phyloP scores from a whole-genome alignment of 92 coral and sea anemone genomes.

The Isaurus tuberculatus region DNA sequence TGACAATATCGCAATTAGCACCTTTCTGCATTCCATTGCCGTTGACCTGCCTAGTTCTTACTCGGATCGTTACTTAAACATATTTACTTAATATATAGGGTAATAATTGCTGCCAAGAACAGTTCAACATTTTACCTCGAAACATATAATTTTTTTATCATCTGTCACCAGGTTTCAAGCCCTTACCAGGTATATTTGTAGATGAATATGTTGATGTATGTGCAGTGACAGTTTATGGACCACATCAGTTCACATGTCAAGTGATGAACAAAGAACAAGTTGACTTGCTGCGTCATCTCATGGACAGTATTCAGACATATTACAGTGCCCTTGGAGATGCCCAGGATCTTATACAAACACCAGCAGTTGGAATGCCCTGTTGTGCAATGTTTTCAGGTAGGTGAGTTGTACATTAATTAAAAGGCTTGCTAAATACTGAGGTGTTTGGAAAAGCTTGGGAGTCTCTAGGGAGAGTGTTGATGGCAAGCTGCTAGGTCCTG shows the following conservation, averaged over 20 bases:
- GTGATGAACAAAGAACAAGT: conserved; percentile 64
- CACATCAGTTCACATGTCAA: conserved; percentile 85
- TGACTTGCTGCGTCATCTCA: conserved; percentile 59
- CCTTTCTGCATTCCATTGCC: no score
- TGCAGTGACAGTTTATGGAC: conserved; percentile 71
- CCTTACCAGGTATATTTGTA: conserved; percentile 39
- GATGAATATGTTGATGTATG: conserved; percentile 64
- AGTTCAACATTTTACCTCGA: no score
- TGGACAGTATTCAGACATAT: conserved; percentile 60
- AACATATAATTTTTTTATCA: background rate
- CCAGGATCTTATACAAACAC: conserved; percentile 48
- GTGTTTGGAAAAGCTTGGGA: background rate
- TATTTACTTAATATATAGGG: no score
- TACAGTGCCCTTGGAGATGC: conserved; percentile 45
- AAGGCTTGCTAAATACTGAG: no score
- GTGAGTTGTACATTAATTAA: background rate
- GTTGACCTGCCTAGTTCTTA: no score
- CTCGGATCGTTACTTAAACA: no score
- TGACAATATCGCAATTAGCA: no score
- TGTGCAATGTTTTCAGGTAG: conserved; percentile 72
- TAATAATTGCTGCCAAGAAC: no score
- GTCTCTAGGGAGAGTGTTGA: no score
- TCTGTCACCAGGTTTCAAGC: conserved; percentile 53
- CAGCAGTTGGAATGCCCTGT: conserved; percentile 64
- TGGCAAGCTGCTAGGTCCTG: no score